Evolutionary conservation across 2,888 invertebrate species (phyloP), one percentile per base, ranked within the genome.

Genomic region (Noctua comes): DNA sequence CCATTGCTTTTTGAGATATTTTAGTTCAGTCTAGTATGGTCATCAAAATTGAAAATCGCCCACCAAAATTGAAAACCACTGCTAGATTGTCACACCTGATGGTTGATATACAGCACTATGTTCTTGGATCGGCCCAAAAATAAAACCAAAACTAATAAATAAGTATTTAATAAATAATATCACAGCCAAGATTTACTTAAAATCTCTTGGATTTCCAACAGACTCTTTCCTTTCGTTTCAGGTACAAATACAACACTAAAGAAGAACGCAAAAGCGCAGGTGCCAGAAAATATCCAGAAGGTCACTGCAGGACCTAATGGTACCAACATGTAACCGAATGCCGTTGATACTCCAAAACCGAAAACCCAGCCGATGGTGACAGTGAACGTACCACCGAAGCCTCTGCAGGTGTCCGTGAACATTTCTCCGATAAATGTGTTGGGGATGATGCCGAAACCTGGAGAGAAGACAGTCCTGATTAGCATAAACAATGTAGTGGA

Each of bases 371-470:
- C 79, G 8, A 78, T 27, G 16, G 90, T 90, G 46, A 91, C 71
- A 0, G 92, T 91, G 51, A 93, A 90, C 7, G 91, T 90, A 7
- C 93, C 92, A 0, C 92, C 93, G 6, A 90, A 90, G 0, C 91
- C 85, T 0, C 93, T 88, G 0, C 92, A 93, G 40, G 93, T 93
- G 0, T 90, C 86, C 6, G 90, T 84, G 81, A 92, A 93, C 93
- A 93, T 91, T 59, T 93, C 93, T 0, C 93, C 92, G 0, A 91
- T 90, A 10, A 93, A 89, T 0, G 92, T 91, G 48, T 90, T 91
- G 7, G 93, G 93, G 48, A 93, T 92, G 7, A 91, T 92, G 7
- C 91, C 92, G 10, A 93, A 90, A 68, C 93, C 93, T 93, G 88
- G 1, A 62, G 51, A 62, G 27, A 48, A 7, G 27, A 68, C 31